Base-by-base conservation (phyloP, 2,888 invertebrate genomes). In the Balanococcus diminutus region DNA sequence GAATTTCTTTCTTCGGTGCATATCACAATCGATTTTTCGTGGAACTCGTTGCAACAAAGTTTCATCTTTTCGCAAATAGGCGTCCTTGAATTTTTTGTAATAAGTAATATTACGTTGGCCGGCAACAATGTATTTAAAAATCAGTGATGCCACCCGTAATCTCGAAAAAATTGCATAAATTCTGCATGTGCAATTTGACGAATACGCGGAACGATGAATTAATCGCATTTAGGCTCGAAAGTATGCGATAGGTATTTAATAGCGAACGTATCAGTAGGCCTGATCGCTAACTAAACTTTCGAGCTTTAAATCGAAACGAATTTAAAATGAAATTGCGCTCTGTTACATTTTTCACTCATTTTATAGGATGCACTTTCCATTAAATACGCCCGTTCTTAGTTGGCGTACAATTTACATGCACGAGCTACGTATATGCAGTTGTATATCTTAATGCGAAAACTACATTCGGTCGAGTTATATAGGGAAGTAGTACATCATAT, bases 71-170 rank as follows among this genome's bases (percentile, higher is more conserved):
- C 67, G 67, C 67, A 79, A 79, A 79, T 36, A 67, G 67, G 4
- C 36, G 83, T 46, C 83, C 83, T 83, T 83, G 83, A 83, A 83
- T 56, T 83, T 83, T 83, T 83, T 61, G 32, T 83, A 19, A 51
- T 83, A 83, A 56, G 51, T 83, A n/a, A n/a, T n/a, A 83, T 46
- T 46, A n/a, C n/a, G n/a, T 83, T 61, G 83, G 31, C 51, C 56
- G 83, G 83, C 83, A 83, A 83, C 83, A 83, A 83, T 56, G 83
- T 83, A 51, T 83, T 46, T 32, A 56, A 61, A 36, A 28, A 82
- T 46, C 81, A 42, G 51, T 51, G 81, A 28, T 46, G 16, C 81
- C 81, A 11, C 28, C 8, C 46, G 19, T 39, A 82, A 46, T 82
- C n/a, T 82, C 75, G 36, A 32, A 79, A n/a, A 79, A 79, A 79